Evolutionary conservation across 2,888 invertebrate genomes (phyloP).

Genomic region (Gymnocheta viridis): DNA sequence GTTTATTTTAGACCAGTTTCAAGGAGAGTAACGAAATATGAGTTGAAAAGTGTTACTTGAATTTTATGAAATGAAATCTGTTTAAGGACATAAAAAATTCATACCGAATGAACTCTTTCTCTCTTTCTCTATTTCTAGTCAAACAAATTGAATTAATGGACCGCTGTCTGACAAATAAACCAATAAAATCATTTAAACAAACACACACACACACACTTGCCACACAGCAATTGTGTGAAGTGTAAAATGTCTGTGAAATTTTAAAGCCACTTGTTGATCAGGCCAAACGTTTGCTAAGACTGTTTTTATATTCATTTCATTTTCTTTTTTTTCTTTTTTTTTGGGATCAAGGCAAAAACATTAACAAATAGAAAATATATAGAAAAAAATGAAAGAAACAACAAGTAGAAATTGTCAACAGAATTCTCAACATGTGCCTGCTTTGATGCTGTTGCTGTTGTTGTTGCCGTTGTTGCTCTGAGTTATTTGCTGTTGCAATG

Average conservation of each 20-base stretch:
- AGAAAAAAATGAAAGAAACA: neutral
- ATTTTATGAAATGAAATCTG: neutral
- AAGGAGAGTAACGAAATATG: no score
- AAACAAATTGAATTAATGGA: neutral
- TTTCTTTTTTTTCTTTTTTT: neutral
- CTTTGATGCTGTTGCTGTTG: slow-evolving; percentile 19
- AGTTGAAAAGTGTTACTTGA: neutral
- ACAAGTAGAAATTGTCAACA: slow-evolving; percentile 38
- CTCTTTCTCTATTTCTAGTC: neutral
- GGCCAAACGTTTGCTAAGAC: slow-evolving; percentile 1
- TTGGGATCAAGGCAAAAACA: neutral
- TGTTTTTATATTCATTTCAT: neutral
- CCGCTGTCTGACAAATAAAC: neutral
- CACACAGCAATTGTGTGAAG: neutral
- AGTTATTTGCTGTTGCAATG: slow-evolving; percentile 31
- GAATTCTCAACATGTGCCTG: slow-evolving; percentile 32
- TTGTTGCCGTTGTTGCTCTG: slow-evolving; percentile 25
- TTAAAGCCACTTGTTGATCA: slow-evolving; percentile 30
- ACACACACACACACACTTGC: neutral
- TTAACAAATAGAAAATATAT: neutral
- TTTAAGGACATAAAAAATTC: neutral
- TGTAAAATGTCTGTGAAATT: slow-evolving; percentile 25
- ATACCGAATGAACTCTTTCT: neutral
- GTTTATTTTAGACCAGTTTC: no score
- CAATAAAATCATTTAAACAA: neutral